phyloP scores from a whole-genome alignment of 2,113 vertebrate genomes.

The Nanger granti region DNA sequence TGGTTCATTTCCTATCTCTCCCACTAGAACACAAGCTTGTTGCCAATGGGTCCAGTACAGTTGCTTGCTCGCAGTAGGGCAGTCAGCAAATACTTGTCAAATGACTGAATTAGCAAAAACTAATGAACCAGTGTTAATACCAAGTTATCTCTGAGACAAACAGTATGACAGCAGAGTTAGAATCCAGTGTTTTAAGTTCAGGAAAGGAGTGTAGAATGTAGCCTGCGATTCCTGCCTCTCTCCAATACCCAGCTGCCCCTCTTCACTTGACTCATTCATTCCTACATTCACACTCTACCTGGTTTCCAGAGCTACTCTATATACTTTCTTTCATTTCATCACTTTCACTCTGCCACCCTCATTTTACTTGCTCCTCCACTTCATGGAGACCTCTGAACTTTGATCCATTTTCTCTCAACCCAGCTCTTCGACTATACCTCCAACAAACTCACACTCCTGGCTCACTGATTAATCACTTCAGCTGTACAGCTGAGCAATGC shows the following conservation, averaged over 20 bases:
- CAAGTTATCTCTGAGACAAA: background rate
- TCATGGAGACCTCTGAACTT: background rate
- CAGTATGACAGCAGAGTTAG: background rate
- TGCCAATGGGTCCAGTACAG: background rate
- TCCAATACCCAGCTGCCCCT: background rate
- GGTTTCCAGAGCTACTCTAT: background rate
- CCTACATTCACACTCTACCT: too few relatives aligned
- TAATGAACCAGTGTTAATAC: background rate
- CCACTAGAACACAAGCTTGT: background rate
- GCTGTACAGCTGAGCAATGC: background rate
- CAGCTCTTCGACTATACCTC: background rate
- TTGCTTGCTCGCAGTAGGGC: background rate
- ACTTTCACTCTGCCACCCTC: background rate
- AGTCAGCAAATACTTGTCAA: background rate
- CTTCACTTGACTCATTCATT: background rate
- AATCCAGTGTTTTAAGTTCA: background rate
- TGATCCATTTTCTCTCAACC: background rate
- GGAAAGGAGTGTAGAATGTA: background rate
- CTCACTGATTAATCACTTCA: background rate
- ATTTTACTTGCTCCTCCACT: background rate
- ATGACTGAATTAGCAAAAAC: background rate
- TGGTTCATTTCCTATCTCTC: background rate
- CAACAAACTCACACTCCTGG: background rate
- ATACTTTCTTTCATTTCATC: background rate
- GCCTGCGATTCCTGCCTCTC: background rate